Evolutionary conservation across 2,888 invertebrate genomes (phyloP).

Genomic region (Margaritifera margaritifera): DNA sequence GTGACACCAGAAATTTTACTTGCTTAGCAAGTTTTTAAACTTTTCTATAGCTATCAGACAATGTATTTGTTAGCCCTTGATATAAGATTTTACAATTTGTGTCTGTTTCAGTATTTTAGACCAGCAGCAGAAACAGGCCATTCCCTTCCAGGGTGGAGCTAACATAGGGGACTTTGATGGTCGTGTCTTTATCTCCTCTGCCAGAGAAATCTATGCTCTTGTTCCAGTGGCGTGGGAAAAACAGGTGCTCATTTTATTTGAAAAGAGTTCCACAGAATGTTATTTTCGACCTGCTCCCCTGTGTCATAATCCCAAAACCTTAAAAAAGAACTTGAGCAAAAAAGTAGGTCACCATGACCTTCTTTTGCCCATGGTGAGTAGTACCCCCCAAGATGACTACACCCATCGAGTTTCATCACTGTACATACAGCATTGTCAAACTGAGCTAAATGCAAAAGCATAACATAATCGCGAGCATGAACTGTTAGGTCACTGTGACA

Average conservation of each 20-base stretch:
- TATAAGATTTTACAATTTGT: background rate
- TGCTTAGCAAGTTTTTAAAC: background rate
- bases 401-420: too few relatives aligned
- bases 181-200: constrained; percentile 74
- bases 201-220: constrained; percentile 73
- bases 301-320: too few relatives aligned
- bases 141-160: constrained; percentile 74
- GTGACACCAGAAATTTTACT: background rate
- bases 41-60: background rate
- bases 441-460: too few relatives aligned
- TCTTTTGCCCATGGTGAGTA: too few relatives aligned
- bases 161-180: constrained; percentile 76
- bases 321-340: too few relatives aligned
- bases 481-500: too few relatives aligned
- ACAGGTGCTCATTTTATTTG: constrained; percentile 69
- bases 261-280: too few relatives aligned
- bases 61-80: background rate
- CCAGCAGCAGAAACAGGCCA: constrained; percentile 75
- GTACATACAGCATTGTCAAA: too few relatives aligned
- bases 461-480: too few relatives aligned
- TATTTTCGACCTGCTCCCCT: too few relatives aligned
- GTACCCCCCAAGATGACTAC: too few relatives aligned
- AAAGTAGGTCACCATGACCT: too few relatives aligned
- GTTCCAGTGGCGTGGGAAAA: constrained; percentile 76
- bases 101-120: constrained; percentile 73